Evolutionary conservation across 2,113 vertebrate species (phyloP), one percentile per base, ranked within the genome.

Genomic region (Merops nubicus): DNA sequence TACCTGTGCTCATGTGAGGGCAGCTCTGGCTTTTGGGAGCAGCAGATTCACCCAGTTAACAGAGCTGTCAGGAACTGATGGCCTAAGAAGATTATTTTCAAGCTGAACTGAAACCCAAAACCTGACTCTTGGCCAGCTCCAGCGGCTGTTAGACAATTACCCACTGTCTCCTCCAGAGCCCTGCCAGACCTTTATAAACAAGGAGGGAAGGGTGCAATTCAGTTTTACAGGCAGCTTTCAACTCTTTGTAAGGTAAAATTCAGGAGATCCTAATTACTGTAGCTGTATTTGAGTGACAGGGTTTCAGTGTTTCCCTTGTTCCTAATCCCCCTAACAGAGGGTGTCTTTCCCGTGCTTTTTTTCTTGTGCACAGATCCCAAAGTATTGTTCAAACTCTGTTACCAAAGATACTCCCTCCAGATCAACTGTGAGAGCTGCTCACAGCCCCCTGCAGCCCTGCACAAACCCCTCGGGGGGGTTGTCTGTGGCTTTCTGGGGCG

Each of bases 71-170:
- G 83, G 77, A 93, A 10, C 94, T 63, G 83, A 74, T 63, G 80
- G 91, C 79, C 83, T 94, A 53, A 89, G 89, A 56, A 92, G 94
- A 92, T 96, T 96, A 85, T 88, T 84, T 91, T 73, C 80, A 87
- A 90, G 86, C 89, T 77, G 73, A 77, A 73, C 69, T 84, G 95
- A 91, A 97, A 95, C 76, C 83, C 76, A 91, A 94, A 85, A 84
- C 88, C 90, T 88, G 85, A 70, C 85, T 69, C 69, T 34, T n/a
- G 82, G 85, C 85, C 91, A 67, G 87, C 40, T 9, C 9, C 56
- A 73, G 79, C 14, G 13, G 54, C 33, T 87, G 62, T 50, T 48
- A 93, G 85, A 95, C 96, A 96, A 91, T 97, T 89, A 56, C 89
- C 81, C 77, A 76, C 73, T 96, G 95, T 91, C 88, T 92, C 88